A percentile compares a stretch with the other conserved stretches of the same genome.
Evolutionary conservation across 2,113 vertebrate genomes (phyloP).

Genomic region (rabbit (Oryctolagus cuniculus)): DNA sequence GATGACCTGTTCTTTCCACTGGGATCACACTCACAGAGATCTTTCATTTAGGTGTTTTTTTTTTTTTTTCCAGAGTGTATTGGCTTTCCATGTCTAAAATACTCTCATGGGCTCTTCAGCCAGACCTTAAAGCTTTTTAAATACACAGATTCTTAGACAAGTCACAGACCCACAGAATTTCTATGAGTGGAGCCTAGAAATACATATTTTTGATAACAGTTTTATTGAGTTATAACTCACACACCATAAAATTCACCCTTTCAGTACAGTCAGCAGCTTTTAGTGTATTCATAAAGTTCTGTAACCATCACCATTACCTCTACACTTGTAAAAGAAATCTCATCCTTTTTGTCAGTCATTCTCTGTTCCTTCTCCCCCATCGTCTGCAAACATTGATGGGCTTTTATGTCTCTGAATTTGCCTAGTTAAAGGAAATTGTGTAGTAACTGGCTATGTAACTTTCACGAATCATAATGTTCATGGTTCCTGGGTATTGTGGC

Average conservation of each 20-base stretch:
- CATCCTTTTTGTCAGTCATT: neutral
- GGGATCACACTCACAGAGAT: too few species aligned
- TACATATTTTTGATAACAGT: neutral
- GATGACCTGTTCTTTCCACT: too few species aligned
- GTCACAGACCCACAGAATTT: neutral
- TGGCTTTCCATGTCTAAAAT: too few species aligned
- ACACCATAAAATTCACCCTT: neutral
- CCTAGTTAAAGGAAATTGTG: neutral
- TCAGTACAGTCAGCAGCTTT: neutral
- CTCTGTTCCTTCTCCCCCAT: neutral
- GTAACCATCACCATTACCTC: neutral
- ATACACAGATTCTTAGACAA: neutral
- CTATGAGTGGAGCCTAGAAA: neutral
- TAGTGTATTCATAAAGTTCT: neutral
- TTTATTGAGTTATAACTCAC: neutral
- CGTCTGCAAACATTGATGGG: neutral
- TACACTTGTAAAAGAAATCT: neutral
- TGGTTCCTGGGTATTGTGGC: neutral
- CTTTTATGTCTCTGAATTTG: neutral
- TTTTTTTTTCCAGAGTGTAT: too few species aligned
- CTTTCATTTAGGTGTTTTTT: too few species aligned
- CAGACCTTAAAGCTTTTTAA: neutral
- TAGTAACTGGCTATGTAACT: neutral
- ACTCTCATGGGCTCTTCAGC: too few species aligned
- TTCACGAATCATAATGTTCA: neutral